Base-by-base conservation (phyloP, 2,797 vertebrate genomes). In the Hippoglossus hippoglossus region DNA sequence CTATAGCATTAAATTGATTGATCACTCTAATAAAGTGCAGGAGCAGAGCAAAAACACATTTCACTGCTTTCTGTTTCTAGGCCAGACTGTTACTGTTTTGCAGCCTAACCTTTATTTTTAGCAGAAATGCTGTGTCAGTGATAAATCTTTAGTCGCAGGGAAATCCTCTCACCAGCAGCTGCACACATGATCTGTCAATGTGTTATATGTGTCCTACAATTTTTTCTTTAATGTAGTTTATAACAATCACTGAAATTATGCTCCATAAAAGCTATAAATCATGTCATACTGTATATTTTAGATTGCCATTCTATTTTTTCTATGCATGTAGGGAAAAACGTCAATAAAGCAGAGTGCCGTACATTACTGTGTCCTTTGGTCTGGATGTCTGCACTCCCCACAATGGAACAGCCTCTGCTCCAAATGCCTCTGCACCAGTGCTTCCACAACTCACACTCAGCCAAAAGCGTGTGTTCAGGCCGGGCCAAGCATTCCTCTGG, bases 391-490 rank as follows among this genome's bases (percentile, higher is more conserved):
- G 44, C 44, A 46, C 18, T 6, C 41, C 2, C 44, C 44, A 8
- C 44, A 46, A 18, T 7, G 15, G 15, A 46, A 46, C 44, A 46
- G 15, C 44, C 44, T 46, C 31, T 34, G 31, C n/a, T 54, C 41
- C n/a, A 21, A 47, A 58, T 46, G 46, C 58, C 22, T 55, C 26
- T 28, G 26, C 12, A 16, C 26, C 34, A 12, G 24, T 59, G 59
- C 41, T 25, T 16, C 21, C 44, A 44, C 47, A 75, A 24, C 53
- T 77, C 55, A 51, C 52, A n/a, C 67, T 63, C 57, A 63, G 55
- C 39, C 18, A 31, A 57, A 51, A 49, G 2, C 47, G 70, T 26
- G 4, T 56, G 10, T 47, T 78, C 8, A 39, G 41, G 49, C 22
- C 31, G 52, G 7, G 26, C 44, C 22, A 59, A 73, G 50, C 12